Evolutionary conservation across 2,888 invertebrate species (phyloP), one percentile per base, ranked within the genome.

Genomic region (Schizotus pectinicornis): DNA sequence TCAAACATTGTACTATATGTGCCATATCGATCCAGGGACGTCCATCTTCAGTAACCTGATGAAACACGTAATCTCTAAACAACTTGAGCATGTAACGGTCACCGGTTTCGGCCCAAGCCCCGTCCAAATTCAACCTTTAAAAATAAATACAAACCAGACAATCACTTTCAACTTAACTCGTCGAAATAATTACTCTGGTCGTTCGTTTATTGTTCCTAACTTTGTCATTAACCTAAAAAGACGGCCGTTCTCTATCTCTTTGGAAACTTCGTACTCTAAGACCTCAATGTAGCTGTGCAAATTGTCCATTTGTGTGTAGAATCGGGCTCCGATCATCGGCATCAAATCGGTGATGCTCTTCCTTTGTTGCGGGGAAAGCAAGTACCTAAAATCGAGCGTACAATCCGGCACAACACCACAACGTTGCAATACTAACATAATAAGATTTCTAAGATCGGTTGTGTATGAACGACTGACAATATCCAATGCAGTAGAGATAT

Each of bases 241-340:
- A 48, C 98, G 86, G 0, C 96, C 95, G 79, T 98, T 98, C 80
- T 98, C 97, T 74, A 97, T 87, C 80, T 98, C 98, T 79, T 91
- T 91, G 8, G 93, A 86, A 59, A 98, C 82, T 78, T 97, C 96
- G 64, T 91, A 91, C 74, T 98, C 96, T 67, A 96, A 84, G 42
- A 90, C 86, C 78, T 98, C 98, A 42, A 91, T 89, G 66, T 94
- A 88, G 55, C 92, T 84, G 78, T 95, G 92, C 56, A 94, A 84
- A 5, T 92, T 90, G 80, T 98, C 98, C 76, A 98, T 84, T 82
- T 98, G 97, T 0, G 92, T 93, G 80, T 97, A 98, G 82, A 98
- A 98, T 56, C 98, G 85, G 39, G 97, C 97, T 39, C 94, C 98
- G 70, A 99, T 98, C 96, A 98, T 97, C 30, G 98, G 98, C 98